Evolutionary conservation across 2,113 vertebrate genomes (phyloP).

Genomic region (Rafetus swinhoei): DNA sequence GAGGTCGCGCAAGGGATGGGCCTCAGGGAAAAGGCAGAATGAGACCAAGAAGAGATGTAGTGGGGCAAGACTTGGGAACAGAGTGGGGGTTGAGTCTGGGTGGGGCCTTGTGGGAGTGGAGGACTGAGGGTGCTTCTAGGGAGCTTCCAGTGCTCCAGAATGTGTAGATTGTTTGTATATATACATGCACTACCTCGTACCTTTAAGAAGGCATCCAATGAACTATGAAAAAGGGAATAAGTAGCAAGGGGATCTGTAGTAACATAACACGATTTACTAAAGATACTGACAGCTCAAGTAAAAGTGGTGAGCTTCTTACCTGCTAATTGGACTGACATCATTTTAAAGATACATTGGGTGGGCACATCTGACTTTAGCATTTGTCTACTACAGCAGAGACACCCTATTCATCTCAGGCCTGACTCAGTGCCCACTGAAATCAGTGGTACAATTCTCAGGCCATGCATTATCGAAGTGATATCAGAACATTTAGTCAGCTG

Average conservation of each 20-base stretch:
- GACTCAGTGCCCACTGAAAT: background rate
- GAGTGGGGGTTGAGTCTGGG: too few relatives aligned
- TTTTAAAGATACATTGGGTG: background rate
- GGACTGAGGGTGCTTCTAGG: too few relatives aligned
- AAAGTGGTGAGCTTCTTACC: background rate
- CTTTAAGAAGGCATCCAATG: slow-evolving; percentile 17
- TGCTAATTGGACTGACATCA: slow-evolving; percentile 52
- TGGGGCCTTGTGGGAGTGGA: too few relatives aligned
- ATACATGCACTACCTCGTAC: background rate
- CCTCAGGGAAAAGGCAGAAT: too few relatives aligned
- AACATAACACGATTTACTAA: slow-evolving; percentile 48
- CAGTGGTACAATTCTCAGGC: background rate
- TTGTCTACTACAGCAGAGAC: too few relatives aligned
- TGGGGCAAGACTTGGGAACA: too few relatives aligned
- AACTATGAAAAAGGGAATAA: slow-evolving; percentile 46
- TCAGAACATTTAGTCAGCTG: background rate
- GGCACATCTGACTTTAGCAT: slow-evolving; percentile 24
- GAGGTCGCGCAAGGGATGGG: too few relatives aligned
- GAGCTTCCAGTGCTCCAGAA: too few relatives aligned
- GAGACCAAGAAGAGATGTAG: too few relatives aligned
- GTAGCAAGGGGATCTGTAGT: background rate
- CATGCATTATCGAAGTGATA: background rate
- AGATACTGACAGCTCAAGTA: background rate
- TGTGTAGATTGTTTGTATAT: background rate
- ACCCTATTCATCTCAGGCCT: background rate